phyloP scores from a whole-genome alignment of 2,888 invertebrate genomes.

The Xestia xanthographa region DNA sequence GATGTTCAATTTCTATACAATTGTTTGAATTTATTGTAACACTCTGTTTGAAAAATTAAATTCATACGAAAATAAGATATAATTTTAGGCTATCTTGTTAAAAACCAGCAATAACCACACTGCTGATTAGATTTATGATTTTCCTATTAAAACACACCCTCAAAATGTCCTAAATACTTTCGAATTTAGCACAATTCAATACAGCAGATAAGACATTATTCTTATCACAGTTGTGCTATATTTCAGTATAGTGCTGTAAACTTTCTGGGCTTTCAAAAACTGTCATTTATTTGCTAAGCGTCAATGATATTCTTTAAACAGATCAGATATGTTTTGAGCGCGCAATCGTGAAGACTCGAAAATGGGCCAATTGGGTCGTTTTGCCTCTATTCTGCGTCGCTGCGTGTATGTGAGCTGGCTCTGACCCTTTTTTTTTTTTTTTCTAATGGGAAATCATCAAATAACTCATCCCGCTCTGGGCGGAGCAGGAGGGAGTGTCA shows the following conservation, averaged over 20 bases:
- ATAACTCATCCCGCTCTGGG: too few relatives aligned
- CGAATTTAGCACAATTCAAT: not conserved
- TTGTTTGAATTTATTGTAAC: too few relatives aligned
- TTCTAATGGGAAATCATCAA: too few relatives aligned
- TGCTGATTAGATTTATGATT: not conserved
- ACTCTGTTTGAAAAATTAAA: too few relatives aligned
- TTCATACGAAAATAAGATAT: not conserved
- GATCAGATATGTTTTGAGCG: too few relatives aligned
- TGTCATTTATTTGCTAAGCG: not conserved
- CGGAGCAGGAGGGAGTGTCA: too few relatives aligned
- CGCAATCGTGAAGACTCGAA: too few relatives aligned
- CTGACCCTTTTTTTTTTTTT: too few relatives aligned
- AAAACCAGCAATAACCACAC: not conserved
- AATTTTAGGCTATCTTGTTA: not conserved
- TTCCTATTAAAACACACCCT: conserved; percentile 15
- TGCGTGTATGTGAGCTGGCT: too few relatives aligned
- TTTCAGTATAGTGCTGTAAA: not conserved
- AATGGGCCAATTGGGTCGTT: too few relatives aligned
- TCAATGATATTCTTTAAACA: too few relatives aligned
- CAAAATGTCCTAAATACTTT: conserved; percentile 33
- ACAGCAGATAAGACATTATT: conserved; percentile 18
- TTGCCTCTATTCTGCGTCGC: too few relatives aligned
- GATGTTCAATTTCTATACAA: not conserved
- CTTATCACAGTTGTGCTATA: conserved; percentile 17
- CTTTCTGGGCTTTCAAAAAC: not conserved